Evolutionary conservation across 2,797 vertebrate genomes (phyloP).

Genomic region (Chiloscyllium punctatum): DNA sequence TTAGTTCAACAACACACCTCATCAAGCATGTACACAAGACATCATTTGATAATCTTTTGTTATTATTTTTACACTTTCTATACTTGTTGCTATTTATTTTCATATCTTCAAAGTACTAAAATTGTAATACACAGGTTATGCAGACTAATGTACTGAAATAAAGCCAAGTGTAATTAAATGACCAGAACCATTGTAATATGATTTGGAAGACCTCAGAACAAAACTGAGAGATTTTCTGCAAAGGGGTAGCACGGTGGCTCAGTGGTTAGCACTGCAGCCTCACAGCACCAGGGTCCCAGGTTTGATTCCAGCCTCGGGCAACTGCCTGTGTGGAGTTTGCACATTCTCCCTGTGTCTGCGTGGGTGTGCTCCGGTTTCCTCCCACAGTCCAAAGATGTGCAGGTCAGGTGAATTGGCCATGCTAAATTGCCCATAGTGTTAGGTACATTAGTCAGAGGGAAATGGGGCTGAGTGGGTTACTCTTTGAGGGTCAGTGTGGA

Average conservation of each 20-base stretch:
- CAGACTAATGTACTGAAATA: not conserved
- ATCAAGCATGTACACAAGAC: not conserved
- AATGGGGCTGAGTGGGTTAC: no score
- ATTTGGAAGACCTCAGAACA: not conserved
- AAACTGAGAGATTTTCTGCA: not conserved
- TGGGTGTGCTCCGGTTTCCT: no score
- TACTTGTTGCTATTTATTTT: not conserved
- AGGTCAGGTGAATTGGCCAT: no score
- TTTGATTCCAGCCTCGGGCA: no score
- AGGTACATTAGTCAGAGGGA: no score
- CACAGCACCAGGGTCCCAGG: no score
- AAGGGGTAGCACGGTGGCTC: not conserved
- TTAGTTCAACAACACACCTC: not conserved
- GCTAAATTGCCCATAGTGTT: no score
- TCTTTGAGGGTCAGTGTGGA: no score
- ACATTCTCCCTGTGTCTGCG: no score
- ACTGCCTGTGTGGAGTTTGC: no score
- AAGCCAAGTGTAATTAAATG: not conserved
- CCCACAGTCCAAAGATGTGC: no score
- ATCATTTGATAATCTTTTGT: not conserved
- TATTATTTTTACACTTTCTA: not conserved
- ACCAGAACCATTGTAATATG: not conserved
- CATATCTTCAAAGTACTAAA: not conserved
- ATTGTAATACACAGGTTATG: not conserved
- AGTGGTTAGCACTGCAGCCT: no score